Evolutionary conservation across 2,888 invertebrate genomes (phyloP).

Genomic region (Frankliniella fusca): DNA sequence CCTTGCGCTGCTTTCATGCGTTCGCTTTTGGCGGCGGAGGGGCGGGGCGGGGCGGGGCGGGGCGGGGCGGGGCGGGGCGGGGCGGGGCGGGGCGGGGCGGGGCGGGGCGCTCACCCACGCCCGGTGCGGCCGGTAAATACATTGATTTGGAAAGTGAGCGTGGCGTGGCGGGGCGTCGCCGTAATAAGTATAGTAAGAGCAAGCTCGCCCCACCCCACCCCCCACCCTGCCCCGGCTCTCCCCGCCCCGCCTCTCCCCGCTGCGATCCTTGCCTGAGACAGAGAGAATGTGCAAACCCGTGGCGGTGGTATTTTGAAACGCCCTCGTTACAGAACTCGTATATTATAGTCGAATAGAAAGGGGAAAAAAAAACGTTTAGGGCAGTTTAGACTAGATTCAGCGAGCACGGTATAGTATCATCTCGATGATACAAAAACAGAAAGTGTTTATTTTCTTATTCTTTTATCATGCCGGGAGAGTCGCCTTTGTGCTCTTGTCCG

Average conservation of each 20-base stretch:
- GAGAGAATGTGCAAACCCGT: neutral
- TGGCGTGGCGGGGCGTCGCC: neutral
- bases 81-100: neutral
- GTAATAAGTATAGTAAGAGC: neutral
- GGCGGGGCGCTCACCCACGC: neutral
- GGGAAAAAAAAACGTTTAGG: neutral
- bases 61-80: neutral
- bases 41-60: neutral
- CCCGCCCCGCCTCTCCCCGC: neutral
- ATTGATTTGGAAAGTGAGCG: constrained; percentile 23
- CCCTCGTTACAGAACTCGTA: too few species aligned
- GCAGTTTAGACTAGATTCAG: neutral
- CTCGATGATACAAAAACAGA: too few species aligned
- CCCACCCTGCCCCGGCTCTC: neutral
- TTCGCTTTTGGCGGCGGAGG: neutral
- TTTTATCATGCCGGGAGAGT: too few species aligned
- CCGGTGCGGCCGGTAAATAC: neutral
- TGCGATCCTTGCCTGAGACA: neutral
- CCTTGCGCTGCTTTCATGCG: neutral
- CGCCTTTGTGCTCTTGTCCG: too few species aligned
- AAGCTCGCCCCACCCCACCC: neutral
- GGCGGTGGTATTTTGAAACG: neutral
- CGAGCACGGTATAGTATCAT: neutral
- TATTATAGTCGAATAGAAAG: too few species aligned
- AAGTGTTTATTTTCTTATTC: too few species aligned